These are phyloP conservation scores for Hozukius guyotensis DNA, from an alignment of 2,797 vertebrate species.

Conservation along the genomic window DNA sequence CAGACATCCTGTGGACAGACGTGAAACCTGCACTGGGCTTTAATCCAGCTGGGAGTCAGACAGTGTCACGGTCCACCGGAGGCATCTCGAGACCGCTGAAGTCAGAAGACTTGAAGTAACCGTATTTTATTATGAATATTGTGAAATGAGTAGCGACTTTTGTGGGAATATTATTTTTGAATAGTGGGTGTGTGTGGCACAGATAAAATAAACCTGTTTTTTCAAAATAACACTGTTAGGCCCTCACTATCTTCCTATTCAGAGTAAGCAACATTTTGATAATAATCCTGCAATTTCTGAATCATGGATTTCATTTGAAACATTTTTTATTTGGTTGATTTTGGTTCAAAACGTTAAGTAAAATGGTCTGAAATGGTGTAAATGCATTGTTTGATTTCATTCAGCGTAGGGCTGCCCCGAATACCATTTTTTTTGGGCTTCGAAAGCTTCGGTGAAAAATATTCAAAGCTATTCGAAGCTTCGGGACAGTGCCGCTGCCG, in stretches of 20 bases:
- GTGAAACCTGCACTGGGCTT: constrained; percentile 79
- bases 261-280: background rate
- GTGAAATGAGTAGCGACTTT: constrained; percentile 89
- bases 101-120: constrained; percentile 90
- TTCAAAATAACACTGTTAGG: constrained; percentile 75
- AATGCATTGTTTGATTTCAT: background rate
- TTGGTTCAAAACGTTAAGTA: background rate
- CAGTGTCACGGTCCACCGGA: constrained; percentile 84
- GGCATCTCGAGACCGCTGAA: constrained; percentile 86
- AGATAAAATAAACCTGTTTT: constrained; percentile 89
- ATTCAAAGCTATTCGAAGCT: no score
- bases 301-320: background rate
- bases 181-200: constrained; percentile 89
- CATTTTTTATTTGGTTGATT: background rate
- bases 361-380: background rate
- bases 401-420: no score
- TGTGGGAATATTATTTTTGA: constrained; percentile 93
- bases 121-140: constrained; percentile 90
- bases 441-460: no score
- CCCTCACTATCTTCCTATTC: background rate
- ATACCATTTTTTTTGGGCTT: no score
- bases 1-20: constrained; percentile 80
- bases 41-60: constrained; percentile 72
- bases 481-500: no score
- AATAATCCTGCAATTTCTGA: background rate